Evolutionary conservation across 2,888 invertebrate species (phyloP), one percentile per base, ranked within the genome.

Genomic region (Coleophora deauratella): DNA sequence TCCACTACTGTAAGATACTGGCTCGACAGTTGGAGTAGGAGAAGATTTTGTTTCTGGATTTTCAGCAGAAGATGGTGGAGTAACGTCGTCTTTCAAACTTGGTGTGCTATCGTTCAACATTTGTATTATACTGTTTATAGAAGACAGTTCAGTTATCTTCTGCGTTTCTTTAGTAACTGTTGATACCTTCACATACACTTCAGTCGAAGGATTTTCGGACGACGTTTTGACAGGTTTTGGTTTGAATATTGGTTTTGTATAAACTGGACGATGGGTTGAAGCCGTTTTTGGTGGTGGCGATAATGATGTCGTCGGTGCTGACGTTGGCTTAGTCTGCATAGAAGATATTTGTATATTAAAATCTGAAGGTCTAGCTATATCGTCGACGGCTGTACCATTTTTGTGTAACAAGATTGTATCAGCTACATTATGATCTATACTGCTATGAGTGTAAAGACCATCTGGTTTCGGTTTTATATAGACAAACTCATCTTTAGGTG

Each of bases 391-490:
- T 13, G 88, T 78, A 37, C 89, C 89, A 52, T 88, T 87, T 42
- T 72, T 66, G 50, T 90, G 87, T 2, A 90, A 67, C 0, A 92
- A 60, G 40, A 90, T 84, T 0, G 92, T 89, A 43, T 92, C 92
- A 9, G 91, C 89, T 0, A 86, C 76, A 2, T 86, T 87, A 54
- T 90, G 88, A 7, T 88, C 86, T 31, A 89, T 89, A 27, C 86
- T 86, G 51, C 89, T 90, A 38, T 89, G 88, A 0, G 74, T 72
- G 47, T 82, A 86, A 14, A 70, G 40, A 33, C 49, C 50, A 33
- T 72, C 78, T 27, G 78, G 71, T 45, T 72, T 72, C 1, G 78
- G 78, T 39, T 74, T 75, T 13, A 68, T 53, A 15, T 70, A 64
- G 34, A 71, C 47, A 28, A 59, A 59, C 7, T 72, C 80, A 46